Percentiles rank a stretch among this genome's conserved stretches.
phyloP scores from a whole-genome alignment of 2,888 invertebrate genomes.

The Volucella bombylans region DNA sequence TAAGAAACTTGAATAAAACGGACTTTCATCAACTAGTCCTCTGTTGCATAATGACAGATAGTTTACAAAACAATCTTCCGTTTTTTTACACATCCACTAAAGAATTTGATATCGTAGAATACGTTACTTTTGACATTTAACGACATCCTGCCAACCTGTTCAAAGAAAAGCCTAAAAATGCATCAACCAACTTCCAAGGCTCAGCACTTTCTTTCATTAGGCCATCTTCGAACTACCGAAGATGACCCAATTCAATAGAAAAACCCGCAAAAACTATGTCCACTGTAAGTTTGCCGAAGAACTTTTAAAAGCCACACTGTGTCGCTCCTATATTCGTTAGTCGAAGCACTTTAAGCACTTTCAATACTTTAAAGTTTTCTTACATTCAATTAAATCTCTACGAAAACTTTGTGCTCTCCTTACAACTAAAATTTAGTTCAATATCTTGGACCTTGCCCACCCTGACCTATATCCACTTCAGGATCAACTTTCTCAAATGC shows the following conservation, averaged over 20 bases:
- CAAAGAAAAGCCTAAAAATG: background rate
- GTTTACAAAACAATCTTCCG: too few species aligned
- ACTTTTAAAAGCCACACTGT: slow-evolving; percentile 41
- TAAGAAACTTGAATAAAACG: too few species aligned
- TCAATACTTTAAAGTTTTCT: slow-evolving; percentile 45
- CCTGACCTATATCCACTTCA: slow-evolving; percentile 21
- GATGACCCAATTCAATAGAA: slow-evolving; percentile 63
- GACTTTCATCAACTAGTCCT: too few species aligned
- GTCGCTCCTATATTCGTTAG: slow-evolving; percentile 20
- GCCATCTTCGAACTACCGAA: slow-evolving; percentile 6
- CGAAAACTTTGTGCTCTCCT: slow-evolving; percentile 41
- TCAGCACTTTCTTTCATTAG: background rate
- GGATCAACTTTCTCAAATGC: slow-evolving; percentile 38
- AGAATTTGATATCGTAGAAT: too few species aligned
- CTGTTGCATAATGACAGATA: too few species aligned
- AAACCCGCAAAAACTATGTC: slow-evolving; percentile 8
- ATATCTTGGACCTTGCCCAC: background rate
- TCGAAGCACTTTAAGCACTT: slow-evolving; percentile 68
- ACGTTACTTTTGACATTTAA: too few species aligned
- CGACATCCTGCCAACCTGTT: too few species aligned
- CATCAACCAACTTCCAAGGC: slow-evolving; percentile 26
- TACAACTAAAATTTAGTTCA: slow-evolving; percentile 27
- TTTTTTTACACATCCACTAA: too few species aligned
- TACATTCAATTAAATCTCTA: slow-evolving; percentile 71
- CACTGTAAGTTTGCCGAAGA: slow-evolving; percentile 18